phyloP scores from a whole-genome alignment of 2,797 vertebrate genomes.

The Simalia tracyae region DNA sequence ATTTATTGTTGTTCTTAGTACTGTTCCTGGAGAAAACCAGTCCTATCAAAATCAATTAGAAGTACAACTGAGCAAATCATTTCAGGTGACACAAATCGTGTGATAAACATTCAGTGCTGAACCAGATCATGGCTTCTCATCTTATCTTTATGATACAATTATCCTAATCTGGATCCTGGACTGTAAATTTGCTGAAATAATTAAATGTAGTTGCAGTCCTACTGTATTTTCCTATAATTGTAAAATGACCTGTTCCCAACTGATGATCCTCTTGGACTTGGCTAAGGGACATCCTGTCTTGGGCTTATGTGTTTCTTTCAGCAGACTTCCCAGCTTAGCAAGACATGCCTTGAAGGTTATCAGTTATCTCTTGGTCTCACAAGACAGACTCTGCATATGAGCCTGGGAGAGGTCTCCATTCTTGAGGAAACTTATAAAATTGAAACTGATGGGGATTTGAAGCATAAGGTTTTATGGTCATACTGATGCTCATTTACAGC shows the following conservation, averaged over 20 bases:
- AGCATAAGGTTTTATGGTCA: background rate
- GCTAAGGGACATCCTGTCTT: background rate
- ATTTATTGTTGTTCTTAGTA: background rate
- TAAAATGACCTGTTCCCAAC: background rate
- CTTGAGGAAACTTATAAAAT: background rate
- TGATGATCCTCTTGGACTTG: background rate
- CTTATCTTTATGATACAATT: background rate
- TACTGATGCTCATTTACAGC: background rate
- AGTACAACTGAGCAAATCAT: background rate
- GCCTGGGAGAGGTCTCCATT: too few relatives aligned
- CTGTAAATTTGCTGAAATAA: background rate
- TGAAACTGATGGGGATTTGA: background rate
- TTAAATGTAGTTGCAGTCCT: background rate
- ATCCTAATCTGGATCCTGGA: background rate
- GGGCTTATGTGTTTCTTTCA: background rate
- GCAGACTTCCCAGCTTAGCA: background rate
- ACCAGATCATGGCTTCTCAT: background rate
- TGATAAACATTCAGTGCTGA: background rate
- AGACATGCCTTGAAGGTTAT: background rate
- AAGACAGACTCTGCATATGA: background rate
- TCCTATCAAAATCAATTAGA: background rate
- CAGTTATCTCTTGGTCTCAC: background rate
- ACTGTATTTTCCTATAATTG: background rate
- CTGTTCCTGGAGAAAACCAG: background rate
- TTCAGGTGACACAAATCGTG: background rate